Base-by-base conservation (phyloP, 2,797 vertebrate genomes). In the Hybognathus amarus region DNA sequence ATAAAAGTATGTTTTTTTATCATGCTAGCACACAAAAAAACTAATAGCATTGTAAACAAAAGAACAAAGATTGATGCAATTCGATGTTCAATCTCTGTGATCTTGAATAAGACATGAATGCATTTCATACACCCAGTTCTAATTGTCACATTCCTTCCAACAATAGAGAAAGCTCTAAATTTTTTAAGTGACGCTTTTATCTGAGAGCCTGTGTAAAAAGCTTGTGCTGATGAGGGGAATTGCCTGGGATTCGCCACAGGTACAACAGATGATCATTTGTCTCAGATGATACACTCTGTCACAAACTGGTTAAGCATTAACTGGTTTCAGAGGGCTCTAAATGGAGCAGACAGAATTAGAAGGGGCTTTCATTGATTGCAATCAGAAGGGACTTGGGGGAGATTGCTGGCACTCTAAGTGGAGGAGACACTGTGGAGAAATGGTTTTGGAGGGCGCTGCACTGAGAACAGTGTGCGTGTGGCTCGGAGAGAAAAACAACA, bases 361-460 rank as follows among this genome's bases (percentile, higher is more conserved):
- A 87, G 80, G 80, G 74, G 75, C 73, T 90, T 82, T 85, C 87
- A 90, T 87, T 92, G 91, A 92, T 92, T 92, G 90, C 91, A 91
- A 92, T 92, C 89, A 91, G 82, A n/a, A 84, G 79, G 69, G 69
- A 42, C 67, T 18, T 61, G 63, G 47, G 50, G 82, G 69, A 85
- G 74, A 86, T 84, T 79, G 71, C 86, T 79, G 45, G 24, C 63
- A 50, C 79, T 87, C 40, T 79, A 64, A 88, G 81, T 86, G 82
- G 85, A 89, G 74, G 59, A 83, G 85, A 85, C 83, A 82, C 71
- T 75, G 80, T 78, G 76, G 77, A 87, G 80, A 77, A 86, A 84
- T 80, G 67, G 86, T 83, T n/a, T 69, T 83, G 54, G 38, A 59
- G 68, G 17, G 70, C 70, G 52, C 63, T 36, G 75, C 67, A 81